Percentiles rank a stretch among this genome's conserved stretches.
Evolutionary conservation across 2,888 invertebrate genomes (phyloP).

Genomic region (Acanthosoma haemorrhoidale): DNA sequence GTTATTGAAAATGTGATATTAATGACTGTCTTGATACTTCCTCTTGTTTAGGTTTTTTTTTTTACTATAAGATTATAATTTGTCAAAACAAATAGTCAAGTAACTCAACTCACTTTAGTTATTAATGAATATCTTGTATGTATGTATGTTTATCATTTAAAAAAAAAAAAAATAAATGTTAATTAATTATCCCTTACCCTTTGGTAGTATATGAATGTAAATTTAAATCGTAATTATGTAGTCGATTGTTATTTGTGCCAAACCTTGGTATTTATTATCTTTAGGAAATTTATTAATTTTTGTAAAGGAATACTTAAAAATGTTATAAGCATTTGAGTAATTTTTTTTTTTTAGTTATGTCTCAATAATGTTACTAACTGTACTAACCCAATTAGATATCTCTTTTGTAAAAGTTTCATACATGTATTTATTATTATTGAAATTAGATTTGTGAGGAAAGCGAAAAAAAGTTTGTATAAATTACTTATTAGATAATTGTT

Average conservation of each 20-base stretch:
- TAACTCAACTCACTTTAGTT: background rate
- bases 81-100: background rate
- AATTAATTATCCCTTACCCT: background rate
- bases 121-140: background rate
- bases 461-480: background rate
- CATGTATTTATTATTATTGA: slow-evolving; percentile 11
- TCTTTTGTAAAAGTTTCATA: background rate
- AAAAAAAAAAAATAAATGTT: no score
- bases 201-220: background rate
- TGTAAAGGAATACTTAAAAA: slow-evolving; percentile 1
- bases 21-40: slow-evolving; percentile 13
- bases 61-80: background rate
- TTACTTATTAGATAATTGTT: background rate
- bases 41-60: background rate
- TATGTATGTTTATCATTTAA: no score
- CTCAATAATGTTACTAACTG: background rate
- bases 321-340: background rate
- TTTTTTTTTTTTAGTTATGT: slow-evolving; percentile 2
- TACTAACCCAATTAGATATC: slow-evolving; percentile 17
- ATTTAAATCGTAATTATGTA: no score
- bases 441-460: background rate
- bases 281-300: slow-evolving; percentile 15
- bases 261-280: slow-evolving; percentile 25
- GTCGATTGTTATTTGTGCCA: slow-evolving; percentile 21
- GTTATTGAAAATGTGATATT: slow-evolving; percentile 17